Evolutionary conservation across 2,113 vertebrate species (phyloP), one percentile per base, ranked within the genome.

Genomic region (Paradisaea rubra): DNA sequence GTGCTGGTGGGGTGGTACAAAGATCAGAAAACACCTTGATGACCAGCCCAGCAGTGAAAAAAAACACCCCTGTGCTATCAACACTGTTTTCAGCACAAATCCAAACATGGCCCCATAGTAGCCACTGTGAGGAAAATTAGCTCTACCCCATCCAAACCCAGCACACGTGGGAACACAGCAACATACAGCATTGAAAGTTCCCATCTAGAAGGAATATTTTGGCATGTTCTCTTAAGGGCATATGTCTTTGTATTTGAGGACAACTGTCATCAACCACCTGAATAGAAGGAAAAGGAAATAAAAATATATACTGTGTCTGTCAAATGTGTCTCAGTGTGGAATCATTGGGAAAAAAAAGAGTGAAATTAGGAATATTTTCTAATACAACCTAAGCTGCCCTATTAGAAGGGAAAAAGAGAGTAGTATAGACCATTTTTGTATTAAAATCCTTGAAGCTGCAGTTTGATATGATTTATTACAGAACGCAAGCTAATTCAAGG

Each of bases 391-490:
- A 88, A 69, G 2, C 60, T 91, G 39, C 47, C 42, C 30, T 70
- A 92, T 95, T 33, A 81, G 87, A 94, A 93, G 73, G 41, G 54
- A 41, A 64, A 86, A 87, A 88, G 19, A 74, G 31, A 88, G 45
- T 84, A 84, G 49, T 83, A 91, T 94, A 93, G 37, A 95, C 52
- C 91, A 72, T 71, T 90, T 86, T 70, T 71, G 37, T 81, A 68
- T 83, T 80, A 94, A 96, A 96, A 94, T 95, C 47, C 88, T 93
- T 88, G 84, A 94, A 91, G 28, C 63, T 93, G 44, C 57, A 88
- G 47, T 95, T 93, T 96, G 87, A 83, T 78, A 91, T 56, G 70
- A 81, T 81, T 54, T 93, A 95, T 90, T 95, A 69, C 52, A 80
- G 89, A 92, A 94, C 37, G n/a, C 56, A 96, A 95, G 72, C 44